These are phyloP conservation scores for Sinocyclocheilus anshuiensis DNA, from an alignment of 2,113 vertebrate species.

Conservation along the genomic window DNA sequence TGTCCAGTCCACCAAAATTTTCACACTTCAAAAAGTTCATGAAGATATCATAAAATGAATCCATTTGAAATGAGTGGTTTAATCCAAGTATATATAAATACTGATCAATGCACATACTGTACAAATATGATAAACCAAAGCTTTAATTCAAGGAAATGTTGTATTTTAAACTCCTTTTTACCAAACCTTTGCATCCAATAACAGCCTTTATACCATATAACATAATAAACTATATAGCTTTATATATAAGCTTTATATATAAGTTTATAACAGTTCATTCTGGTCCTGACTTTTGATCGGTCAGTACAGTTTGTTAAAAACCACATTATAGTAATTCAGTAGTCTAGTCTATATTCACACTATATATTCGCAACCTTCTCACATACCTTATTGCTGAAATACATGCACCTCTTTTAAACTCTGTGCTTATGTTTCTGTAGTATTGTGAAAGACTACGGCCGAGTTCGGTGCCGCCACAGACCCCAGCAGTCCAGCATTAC, in stretches of 20 bases:
- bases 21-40: too few relatives aligned
- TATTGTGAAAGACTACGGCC: slow-evolving; percentile 86
- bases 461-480: slow-evolving; percentile 73
- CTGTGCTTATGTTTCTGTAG: slow-evolving; percentile 68
- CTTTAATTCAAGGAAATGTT: too few relatives aligned
- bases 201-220: background rate
- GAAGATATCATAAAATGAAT: too few relatives aligned
- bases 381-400: background rate
- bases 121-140: too few relatives aligned
- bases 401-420: background rate
- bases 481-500: slow-evolving; percentile 93
- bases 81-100: too few relatives aligned
- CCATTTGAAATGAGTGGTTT: too few relatives aligned
- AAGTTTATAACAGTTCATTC: background rate
- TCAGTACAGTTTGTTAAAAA: background rate
- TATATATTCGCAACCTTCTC: too few relatives aligned
- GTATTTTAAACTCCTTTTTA: background rate
- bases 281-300: background rate
- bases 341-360: background rate
- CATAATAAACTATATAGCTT: background rate
- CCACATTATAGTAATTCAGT: background rate
- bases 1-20: too few relatives aligned
- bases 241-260: background rate
- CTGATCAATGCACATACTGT: too few relatives aligned
- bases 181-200: background rate